These are phyloP conservation scores for Corvus moneduloides DNA, from an alignment of 2,113 vertebrate species.

Conservation along the genomic window DNA sequence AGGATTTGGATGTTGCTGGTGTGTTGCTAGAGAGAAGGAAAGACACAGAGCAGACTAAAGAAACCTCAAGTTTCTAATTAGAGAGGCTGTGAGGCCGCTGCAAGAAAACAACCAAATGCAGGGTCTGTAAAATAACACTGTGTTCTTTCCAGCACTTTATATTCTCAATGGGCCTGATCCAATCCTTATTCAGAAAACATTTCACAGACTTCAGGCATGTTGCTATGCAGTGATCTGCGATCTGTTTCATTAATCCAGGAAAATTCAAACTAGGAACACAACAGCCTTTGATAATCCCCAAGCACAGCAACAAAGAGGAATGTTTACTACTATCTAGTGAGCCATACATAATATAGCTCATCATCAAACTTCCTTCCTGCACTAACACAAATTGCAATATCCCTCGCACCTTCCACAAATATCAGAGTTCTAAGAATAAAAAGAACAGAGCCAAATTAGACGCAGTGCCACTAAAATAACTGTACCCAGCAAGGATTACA, in stretches of 20 bases:
- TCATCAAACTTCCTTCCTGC: background rate
- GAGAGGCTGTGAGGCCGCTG: background rate
- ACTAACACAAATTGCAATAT: background rate
- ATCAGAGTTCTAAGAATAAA: background rate
- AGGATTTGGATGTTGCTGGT: background rate
- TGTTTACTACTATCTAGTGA: conserved; percentile 14
- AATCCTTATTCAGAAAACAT: conserved; percentile 35
- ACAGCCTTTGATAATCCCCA: conserved; percentile 5
- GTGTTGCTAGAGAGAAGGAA: background rate
- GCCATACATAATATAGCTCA: background rate
- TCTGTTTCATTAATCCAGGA: conserved; percentile 47
- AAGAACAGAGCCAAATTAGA: background rate
- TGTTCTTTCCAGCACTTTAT: conserved; percentile 1
- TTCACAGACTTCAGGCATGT: conserved; percentile 10
- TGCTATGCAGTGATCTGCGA: conserved; percentile 35
- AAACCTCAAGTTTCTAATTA: conserved; percentile 31
- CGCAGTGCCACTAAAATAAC: background rate
- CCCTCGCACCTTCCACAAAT: background rate
- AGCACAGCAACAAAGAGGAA: background rate
- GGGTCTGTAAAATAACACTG: background rate
- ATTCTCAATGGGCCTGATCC: conserved; percentile 35
- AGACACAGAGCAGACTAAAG: background rate
- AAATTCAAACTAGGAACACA: conserved; percentile 20
- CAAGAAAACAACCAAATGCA: background rate
- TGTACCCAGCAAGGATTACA: background rate